A percentile compares a stretch with the other conserved stretches of the same genome.
Evolutionary conservation across 1,140 invertebrate genomes (phyloP).

Genomic region (Stenopsyche tienmushanensis): DNA sequence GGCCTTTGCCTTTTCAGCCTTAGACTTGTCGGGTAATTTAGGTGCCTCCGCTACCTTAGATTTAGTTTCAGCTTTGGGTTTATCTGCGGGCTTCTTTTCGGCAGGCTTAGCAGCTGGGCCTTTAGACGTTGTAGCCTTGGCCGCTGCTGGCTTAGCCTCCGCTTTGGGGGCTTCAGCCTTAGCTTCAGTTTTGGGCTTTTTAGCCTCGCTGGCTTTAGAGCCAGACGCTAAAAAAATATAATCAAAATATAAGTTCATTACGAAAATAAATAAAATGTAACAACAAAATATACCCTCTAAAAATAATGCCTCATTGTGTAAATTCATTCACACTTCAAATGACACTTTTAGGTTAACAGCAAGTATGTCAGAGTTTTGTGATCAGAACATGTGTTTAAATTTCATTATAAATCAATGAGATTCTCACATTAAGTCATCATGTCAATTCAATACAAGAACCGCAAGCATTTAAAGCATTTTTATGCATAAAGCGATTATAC

Average conservation of each 20-base stretch:
- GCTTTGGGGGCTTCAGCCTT: conserved; percentile 48
- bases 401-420: conserved; percentile 57
- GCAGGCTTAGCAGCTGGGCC: conserved; percentile 51
- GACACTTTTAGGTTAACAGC: background rate
- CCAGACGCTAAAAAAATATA: conserved; percentile 35
- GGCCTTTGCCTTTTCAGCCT: conserved; percentile 56
- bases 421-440: conserved; percentile 47
- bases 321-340: background rate
- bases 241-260: conserved; percentile 11
- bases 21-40: conserved; percentile 52
- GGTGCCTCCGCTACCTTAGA: conserved; percentile 56
- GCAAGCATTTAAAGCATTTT: no score
- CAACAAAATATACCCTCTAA: no score
- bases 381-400: conserved; percentile 41
- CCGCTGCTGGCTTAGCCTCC: conserved; percentile 47
- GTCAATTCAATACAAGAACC: no score
- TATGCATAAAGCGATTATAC: no score
- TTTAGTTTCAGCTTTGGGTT: conserved; percentile 57
- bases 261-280: conserved; percentile 9
- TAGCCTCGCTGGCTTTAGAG: conserved; percentile 47
- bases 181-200: conserved; percentile 45
- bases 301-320: no score
- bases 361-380: background rate
- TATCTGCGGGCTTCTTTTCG: conserved; percentile 56
- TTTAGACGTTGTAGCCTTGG: conserved; percentile 50